Conservation (phyloP, 2,797 vertebrate species). For the Scyliorhinus canicula region DNA sequence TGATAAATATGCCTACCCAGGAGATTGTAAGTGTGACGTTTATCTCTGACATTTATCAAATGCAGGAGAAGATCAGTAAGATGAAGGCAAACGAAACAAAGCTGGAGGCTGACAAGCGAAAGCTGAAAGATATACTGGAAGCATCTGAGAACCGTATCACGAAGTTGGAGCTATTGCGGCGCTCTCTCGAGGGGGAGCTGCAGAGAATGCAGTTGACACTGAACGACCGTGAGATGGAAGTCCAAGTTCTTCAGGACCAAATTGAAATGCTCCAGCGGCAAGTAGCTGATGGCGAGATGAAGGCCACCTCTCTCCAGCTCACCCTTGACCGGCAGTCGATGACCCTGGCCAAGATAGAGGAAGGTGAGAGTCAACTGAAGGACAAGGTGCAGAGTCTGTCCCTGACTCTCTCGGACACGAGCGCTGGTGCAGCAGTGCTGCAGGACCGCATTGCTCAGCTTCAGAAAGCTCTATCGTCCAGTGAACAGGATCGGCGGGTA, state of each 20-base stretch:
- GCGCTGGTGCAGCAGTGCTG: constrained; percentile 49
- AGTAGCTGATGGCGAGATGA: constrained; percentile 62
- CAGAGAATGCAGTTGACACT: constrained; percentile 57
- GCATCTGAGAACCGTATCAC: constrained; percentile 53
- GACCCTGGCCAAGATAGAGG: constrained; percentile 58
- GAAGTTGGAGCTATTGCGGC: constrained; percentile 57
- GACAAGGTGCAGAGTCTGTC: constrained; percentile 60
- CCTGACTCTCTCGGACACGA: constrained; percentile 53
- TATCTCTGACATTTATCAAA: background rate
- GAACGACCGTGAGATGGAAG: constrained; percentile 59
- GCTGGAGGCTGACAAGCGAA: constrained; percentile 54
- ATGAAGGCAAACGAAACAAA: constrained; percentile 50
- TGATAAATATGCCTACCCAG: background rate
- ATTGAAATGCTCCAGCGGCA: constrained; percentile 54
- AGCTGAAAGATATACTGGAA: constrained; percentile 61
- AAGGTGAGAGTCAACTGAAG: constrained; percentile 60
- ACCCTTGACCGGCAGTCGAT: constrained; percentile 54
- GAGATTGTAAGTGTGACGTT: background rate
- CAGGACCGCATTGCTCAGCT: constrained; percentile 62
- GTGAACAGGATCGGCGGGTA: constrained; percentile 62
- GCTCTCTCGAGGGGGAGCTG: constrained; percentile 63
- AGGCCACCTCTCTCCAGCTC: constrained; percentile 47
- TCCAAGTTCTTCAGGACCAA: constrained; percentile 54
- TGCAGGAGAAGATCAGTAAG: constrained; percentile 59
- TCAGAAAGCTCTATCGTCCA: constrained; percentile 58